Percentiles rank a stretch among this genome's conserved stretches.
These are phyloP conservation scores for Muscina levida DNA, from an alignment of 2,888 invertebrate species.

Conservation along the genomic window DNA sequence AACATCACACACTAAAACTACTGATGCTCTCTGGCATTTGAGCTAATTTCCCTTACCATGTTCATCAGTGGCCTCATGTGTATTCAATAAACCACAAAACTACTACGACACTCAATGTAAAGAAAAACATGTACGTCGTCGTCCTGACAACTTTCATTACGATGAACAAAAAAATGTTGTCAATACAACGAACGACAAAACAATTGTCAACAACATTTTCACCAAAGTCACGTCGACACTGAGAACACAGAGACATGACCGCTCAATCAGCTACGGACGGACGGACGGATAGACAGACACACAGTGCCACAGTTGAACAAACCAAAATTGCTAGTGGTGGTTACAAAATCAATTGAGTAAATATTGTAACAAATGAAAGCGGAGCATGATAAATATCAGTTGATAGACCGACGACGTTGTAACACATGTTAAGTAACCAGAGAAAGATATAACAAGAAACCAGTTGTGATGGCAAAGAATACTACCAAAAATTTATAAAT, in stretches of 20 bases:
- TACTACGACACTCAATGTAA: too few species aligned
- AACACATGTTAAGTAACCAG: neutral
- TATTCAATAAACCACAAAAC: too few species aligned
- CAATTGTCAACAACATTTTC: conserved; percentile 3
- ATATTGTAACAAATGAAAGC: conserved; percentile 18
- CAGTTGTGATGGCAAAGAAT: neutral
- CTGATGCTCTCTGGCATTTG: too few species aligned
- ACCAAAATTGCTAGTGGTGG: neutral
- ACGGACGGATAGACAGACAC: neutral
- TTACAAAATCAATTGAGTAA: conserved; percentile 17
- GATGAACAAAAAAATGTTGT: too few species aligned
- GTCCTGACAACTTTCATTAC: too few species aligned
- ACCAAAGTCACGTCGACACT: neutral
- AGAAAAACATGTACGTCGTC: too few species aligned
- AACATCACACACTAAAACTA: too few species aligned
- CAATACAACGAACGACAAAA: neutral
- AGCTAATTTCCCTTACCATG: too few species aligned
- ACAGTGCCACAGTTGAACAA: neutral
- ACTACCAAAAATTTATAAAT: neutral
- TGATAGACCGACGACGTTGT: too few species aligned
- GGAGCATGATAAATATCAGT: too few species aligned
- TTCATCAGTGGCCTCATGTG: too few species aligned
- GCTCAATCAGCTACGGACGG: neutral
- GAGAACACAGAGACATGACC: neutral
- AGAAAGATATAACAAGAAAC: too few species aligned